Evolutionary conservation across 2,113 vertebrate species (phyloP), one percentile per base, ranked within the genome.

Genomic region (Tinamus guttatus): DNA sequence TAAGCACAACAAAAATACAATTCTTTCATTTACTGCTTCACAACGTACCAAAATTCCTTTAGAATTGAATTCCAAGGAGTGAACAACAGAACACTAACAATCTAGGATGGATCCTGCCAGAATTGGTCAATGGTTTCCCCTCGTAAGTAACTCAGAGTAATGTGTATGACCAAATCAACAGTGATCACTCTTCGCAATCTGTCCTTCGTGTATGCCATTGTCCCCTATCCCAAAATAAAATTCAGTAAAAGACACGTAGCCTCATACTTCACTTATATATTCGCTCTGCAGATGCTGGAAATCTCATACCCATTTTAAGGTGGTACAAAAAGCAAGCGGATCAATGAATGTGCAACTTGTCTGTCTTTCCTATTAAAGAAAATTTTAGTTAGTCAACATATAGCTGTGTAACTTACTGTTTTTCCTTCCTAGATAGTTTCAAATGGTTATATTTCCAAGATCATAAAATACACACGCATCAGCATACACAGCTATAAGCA

Each of bases 11-110:
- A 94, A 96, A 95, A 95, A 95, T 83, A 97, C 96, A 94, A 82
- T 91, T 97, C 83, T 98, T 97, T 97, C 95, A 93, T 93, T 97
- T 94, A 97, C 96, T 89, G 97, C 85, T 97, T 97, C 83, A 96
- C 82, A 85, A 89, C 97, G 95, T 97, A 98, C 96, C 96, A 90
- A 92, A 94, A 96, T 85, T 96, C 97, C 94, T 93, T 93, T 96
- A 97, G 89, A 97, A 97, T 0, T 89, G 59, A 97, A 97, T 97
- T 96, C 91, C 91, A 96, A 97, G 96, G 94, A 97, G 94, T 64
- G 68, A 98, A 98, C 91, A 97, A 97, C 81, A 90, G 82, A 92
- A 95, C 59, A 88, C 11, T 82, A 97, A 90, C 94, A 87, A 84
- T 54, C 82, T 15, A 75, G 93, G 78, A 95, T 77, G 70, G 93